Evolutionary conservation across 2,888 invertebrate genomes (phyloP).

Genomic region (Embidobia sp.): DNA sequence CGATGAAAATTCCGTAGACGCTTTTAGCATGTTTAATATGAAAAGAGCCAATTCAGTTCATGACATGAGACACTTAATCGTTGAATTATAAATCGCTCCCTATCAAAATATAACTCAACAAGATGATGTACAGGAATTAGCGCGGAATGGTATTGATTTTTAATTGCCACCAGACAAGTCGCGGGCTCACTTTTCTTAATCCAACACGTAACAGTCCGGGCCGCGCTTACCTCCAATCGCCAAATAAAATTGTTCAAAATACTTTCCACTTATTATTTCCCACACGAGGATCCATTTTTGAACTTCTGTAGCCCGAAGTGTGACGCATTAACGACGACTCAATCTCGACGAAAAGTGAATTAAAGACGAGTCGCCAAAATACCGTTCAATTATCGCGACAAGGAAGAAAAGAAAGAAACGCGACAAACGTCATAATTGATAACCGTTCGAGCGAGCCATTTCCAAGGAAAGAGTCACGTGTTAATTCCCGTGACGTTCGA

Average conservation of each 20-base stretch:
- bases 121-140: conserved; percentile 51
- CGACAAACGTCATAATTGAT: conserved; percentile 8
- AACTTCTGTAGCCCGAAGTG: too few species aligned
- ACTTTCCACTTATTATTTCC: too few species aligned
- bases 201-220: conserved; percentile 9
- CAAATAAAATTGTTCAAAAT: too few species aligned
- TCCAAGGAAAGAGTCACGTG: too few species aligned
- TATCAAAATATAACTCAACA: conserved; percentile 63
- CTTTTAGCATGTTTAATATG: conserved; percentile 65
- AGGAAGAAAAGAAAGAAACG: conserved; percentile 1
- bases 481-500: too few species aligned
- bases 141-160: conserved; percentile 50
- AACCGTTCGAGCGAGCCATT: too few species aligned
- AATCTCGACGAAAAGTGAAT: conserved; percentile 9
- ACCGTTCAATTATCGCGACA: conserved; percentile 25
- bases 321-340: conserved; percentile 1
- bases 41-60: conserved; percentile 60
- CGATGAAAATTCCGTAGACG: conserved; percentile 63
- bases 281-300: conserved; percentile 20
- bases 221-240: too few species aligned
- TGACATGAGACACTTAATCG: conserved; percentile 62
- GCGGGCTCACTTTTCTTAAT: conserved; percentile 34
- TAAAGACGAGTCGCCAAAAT: conserved; percentile 15
- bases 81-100: conserved; percentile 59
- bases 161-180: conserved; percentile 43